Conservation (phyloP, 2,888 invertebrate species). For the Ormyrus labotus region DNA sequence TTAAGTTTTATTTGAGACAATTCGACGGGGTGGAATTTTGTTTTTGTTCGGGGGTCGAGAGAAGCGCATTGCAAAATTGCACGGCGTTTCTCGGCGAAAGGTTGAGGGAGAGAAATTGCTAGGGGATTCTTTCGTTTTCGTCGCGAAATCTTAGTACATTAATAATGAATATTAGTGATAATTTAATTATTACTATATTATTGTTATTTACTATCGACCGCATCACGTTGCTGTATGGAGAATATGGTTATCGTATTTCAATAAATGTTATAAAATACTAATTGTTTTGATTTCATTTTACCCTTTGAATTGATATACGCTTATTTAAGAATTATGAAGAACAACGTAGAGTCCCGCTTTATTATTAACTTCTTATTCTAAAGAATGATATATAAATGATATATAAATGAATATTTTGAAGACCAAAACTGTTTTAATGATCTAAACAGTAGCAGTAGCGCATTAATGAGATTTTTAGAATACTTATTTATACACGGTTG, state of each 20-base stretch:
- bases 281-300: slow-evolving; percentile 8
- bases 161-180: slow-evolving; percentile 57
- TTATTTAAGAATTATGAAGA: too few species aligned
- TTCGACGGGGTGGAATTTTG: background rate
- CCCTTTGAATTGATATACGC: too few species aligned
- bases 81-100: background rate
- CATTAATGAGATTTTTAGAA: too few species aligned
- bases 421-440: too few species aligned
- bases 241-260: slow-evolving; percentile 58
- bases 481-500: too few species aligned
- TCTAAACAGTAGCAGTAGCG: too few species aligned
- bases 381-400: too few species aligned
- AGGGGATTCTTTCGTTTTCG: slow-evolving; percentile 18
- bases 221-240: slow-evolving; percentile 58
- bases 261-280: slow-evolving; percentile 59
- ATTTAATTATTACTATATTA: slow-evolving; percentile 56
- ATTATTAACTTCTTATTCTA: too few species aligned
- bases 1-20: slow-evolving; percentile 39
- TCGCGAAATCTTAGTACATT: slow-evolving; percentile 48
- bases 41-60: background rate
- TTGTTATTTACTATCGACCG: slow-evolving; percentile 59
- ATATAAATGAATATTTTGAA: too few species aligned
- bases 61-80: background rate
- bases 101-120: background rate
- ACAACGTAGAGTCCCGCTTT: too few species aligned